phyloP scores from a whole-genome alignment of 2,113 vertebrate species.

The Ptilorrhoa leucosticta region DNA sequence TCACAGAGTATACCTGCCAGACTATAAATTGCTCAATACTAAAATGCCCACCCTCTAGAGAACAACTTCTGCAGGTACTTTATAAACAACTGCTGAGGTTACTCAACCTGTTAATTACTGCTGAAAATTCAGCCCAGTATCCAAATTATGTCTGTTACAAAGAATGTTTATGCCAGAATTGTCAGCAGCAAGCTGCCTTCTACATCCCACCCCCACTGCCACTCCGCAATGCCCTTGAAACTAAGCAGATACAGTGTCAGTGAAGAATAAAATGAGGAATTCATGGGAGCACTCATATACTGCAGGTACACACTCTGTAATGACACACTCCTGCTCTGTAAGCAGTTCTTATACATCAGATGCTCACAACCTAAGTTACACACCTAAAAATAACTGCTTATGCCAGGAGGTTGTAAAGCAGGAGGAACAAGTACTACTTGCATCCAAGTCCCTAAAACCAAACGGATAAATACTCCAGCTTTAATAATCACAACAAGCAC shows the following conservation, averaged over 20 bases:
- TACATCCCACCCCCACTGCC: background rate
- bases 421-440: background rate
- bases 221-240: slow-evolving; percentile 52
- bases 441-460: background rate
- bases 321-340: slow-evolving; percentile 17
- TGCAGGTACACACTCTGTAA: background rate
- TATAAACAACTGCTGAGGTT: slow-evolving; percentile 54
- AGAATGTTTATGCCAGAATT: slow-evolving; percentile 25
- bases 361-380: background rate
- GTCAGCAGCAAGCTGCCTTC: slow-evolving; percentile 42
- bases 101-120: slow-evolving; percentile 39
- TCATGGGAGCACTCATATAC: slow-evolving; percentile 1
- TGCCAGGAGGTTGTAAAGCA: slow-evolving; percentile 39
- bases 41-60: background rate
- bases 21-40: background rate
- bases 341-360: slow-evolving; percentile 36
- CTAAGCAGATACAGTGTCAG: background rate
- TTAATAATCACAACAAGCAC: background rate
- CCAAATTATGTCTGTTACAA: slow-evolving; percentile 30
- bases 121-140: slow-evolving; percentile 36
- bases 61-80: slow-evolving; percentile 43
- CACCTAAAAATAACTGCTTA: slow-evolving; percentile 35
- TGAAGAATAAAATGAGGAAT: slow-evolving; percentile 49
- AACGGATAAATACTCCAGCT: background rate
- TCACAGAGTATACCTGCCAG: background rate